Base-by-base conservation (phyloP, 92 coral and sea anemone species). In the Scolanthus callimorphus region DNA sequence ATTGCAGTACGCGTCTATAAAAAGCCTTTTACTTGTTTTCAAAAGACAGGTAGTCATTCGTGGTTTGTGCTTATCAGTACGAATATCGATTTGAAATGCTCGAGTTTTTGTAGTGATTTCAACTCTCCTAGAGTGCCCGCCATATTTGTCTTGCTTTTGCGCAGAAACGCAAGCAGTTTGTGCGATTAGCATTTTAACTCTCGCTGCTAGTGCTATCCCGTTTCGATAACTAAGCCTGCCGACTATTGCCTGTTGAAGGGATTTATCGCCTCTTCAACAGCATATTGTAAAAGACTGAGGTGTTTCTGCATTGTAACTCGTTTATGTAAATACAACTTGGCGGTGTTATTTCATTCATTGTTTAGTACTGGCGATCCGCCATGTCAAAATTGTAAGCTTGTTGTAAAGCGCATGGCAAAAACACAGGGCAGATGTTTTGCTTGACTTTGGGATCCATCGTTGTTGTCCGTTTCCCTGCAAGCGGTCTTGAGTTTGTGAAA, bases 281-380 rank as follows among this genome's bases (percentile, higher is more conserved):
- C 43, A 34, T 34, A 34, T 34, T 34, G 43, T 34, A 6, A 6
- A 6, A 6, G 43, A 15, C 15, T 34, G 6, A 34, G 43, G 43
- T 65, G 57, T 70, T 70, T 70, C 59, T 41, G 55, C 13, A n/a
- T 50, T 34, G 63, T 51, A 71, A 52, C 70, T 50, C 27, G 27
- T 30, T 52, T 39, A 41, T 62, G 78, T 71, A 71, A 60, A 71
- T 17, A 23, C n/a, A n/a, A 15, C 13, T 20, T 21, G 55, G 63
- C 46, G 39, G 71, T 29, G 50, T 59, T 57, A 20, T 20, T 46
- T 46, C 52, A 46, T 46, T 46, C 11, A 9, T 46, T 50, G 58
- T 68, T 27, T 24, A 69, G 86, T 59, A 63, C 70, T 80, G 71
- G 82, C 77, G 63, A 45, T 45, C 58, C 68, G 87, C 87, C 87